These are phyloP conservation scores for Microcaecilia unicolor DNA, from an alignment of 2,797 vertebrate species.

Conservation along the genomic window DNA sequence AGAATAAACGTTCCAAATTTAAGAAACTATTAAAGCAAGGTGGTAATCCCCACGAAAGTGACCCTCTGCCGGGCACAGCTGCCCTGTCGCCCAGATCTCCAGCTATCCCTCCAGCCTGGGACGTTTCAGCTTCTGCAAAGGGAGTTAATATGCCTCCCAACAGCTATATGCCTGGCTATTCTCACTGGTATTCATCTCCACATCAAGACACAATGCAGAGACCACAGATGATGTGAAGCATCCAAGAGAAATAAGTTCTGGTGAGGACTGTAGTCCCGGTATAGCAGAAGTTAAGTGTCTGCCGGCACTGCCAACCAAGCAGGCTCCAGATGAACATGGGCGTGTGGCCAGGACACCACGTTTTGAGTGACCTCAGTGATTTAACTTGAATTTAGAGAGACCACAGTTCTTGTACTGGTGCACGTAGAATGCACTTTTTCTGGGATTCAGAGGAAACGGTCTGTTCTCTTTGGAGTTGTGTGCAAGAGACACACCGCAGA, in stretches of 20 bases:
- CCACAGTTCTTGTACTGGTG: slow-evolving; percentile 34
- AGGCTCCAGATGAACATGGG: slow-evolving; percentile 43
- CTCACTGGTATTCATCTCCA: slow-evolving; percentile 96
- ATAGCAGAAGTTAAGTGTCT: slow-evolving; percentile 33
- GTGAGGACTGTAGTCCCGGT: slow-evolving; percentile 38
- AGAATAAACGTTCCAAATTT: slow-evolving; percentile 98
- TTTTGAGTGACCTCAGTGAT: slow-evolving; percentile 40
- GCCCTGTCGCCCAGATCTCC: slow-evolving; percentile 89
- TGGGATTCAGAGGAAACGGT: slow-evolving; percentile 49
- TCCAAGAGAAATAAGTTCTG: slow-evolving; percentile 31
- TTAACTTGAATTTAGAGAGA: slow-evolving; percentile 36
- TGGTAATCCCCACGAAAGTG: slow-evolving; percentile 84
- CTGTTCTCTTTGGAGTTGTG: slow-evolving; percentile 49
- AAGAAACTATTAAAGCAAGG: slow-evolving; percentile 97
- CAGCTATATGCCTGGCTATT: slow-evolving; percentile 96
- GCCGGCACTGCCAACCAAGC: slow-evolving; percentile 32
- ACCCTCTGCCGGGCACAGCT: slow-evolving; percentile 81
- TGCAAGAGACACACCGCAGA: slow-evolving; percentile 41
- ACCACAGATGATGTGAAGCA: slow-evolving; percentile 75
- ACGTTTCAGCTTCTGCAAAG: slow-evolving; percentile 92
- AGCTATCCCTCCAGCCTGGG: slow-evolving; percentile 92
- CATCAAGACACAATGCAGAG: slow-evolving; percentile 98
- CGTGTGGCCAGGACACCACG: slow-evolving; percentile 29
- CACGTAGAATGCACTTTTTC: slow-evolving; percentile 47
- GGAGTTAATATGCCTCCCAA: slow-evolving; percentile 94